Evolutionary conservation across 2,113 vertebrate species (phyloP).

Genomic region (Cyanoramphus novaezelandiae): DNA sequence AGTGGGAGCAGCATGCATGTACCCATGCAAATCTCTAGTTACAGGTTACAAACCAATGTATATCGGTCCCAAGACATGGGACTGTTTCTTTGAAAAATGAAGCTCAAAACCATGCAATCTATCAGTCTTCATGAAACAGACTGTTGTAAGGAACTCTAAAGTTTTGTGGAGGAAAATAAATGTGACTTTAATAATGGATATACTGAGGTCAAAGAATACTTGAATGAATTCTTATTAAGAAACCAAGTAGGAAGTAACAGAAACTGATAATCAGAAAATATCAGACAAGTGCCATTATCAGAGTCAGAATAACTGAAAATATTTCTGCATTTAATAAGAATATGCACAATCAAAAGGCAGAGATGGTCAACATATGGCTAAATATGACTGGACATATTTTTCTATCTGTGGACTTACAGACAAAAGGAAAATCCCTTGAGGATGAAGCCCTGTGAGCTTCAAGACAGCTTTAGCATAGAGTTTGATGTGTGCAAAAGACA

Average conservation of each 20-base stretch:
- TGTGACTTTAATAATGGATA: neutral
- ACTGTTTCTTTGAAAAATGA: neutral
- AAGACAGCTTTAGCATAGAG: conserved; percentile 47
- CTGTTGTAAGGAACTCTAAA: neutral
- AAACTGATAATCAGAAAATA: neutral
- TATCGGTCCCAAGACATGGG: neutral
- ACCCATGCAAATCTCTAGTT: neutral
- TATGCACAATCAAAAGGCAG: conserved; percentile 12
- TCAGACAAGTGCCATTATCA: neutral
- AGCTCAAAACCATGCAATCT: neutral
- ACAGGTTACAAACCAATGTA: neutral
- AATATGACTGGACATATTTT: conserved; percentile 45
- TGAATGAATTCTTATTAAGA: neutral
- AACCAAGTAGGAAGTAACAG: neutral
- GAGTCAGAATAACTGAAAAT: neutral
- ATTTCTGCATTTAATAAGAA: neutral
- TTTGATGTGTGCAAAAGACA: conserved; percentile 56
- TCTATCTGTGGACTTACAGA: conserved; percentile 38
- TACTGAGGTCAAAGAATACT: neutral
- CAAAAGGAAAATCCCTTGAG: conserved; percentile 59
- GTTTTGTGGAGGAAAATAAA: neutral
- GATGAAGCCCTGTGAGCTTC: conserved; percentile 49
- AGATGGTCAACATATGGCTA: conserved; percentile 13
- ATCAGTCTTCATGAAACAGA: neutral
- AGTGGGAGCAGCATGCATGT: neutral